Percentiles rank a stretch among this genome's conserved stretches.
These are phyloP conservation scores for Euplagia quadripunctaria DNA, from an alignment of 2,888 invertebrate species.

Conservation along the genomic window DNA sequence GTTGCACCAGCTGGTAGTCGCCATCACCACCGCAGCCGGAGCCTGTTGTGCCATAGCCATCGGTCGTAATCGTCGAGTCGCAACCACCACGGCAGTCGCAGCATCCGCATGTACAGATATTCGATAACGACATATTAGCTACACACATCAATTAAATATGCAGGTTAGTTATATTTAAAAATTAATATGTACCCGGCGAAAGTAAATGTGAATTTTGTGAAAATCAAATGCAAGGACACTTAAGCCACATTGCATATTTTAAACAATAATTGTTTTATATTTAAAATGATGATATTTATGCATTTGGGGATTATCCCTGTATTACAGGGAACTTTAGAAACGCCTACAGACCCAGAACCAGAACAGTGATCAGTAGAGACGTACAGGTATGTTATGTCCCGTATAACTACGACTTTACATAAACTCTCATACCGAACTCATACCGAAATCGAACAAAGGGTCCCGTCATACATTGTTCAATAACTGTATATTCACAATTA, in stretches of 20 bases:
- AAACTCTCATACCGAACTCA: no score
- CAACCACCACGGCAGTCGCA: conserved; percentile 36
- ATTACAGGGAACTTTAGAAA: background rate
- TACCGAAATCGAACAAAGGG: no score
- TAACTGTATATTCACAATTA: conserved; percentile 6
- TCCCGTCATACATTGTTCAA: background rate
- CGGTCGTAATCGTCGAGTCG: conserved; percentile 31
- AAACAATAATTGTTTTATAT: background rate
- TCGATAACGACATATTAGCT: conserved; percentile 61
- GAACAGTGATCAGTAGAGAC: background rate
- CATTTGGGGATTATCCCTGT: background rate
- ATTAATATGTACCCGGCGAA: conserved; percentile 5
- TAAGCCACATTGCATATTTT: background rate
- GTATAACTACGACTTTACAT: no score
- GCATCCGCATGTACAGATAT: conserved; percentile 72
- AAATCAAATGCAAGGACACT: background rate
- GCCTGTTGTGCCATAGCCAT: conserved; percentile 83
- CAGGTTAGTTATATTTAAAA: conserved; percentile 20
- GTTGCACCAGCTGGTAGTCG: conserved; percentile 99
- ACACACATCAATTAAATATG: conserved; percentile 35
- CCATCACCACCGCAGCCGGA: conserved; percentile 97
- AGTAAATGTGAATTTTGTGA: conserved; percentile 6
- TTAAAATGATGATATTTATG: background rate
- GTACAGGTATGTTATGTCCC: no score
- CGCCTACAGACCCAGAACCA: no score